Base-by-base conservation (phyloP, 2,888 invertebrate species). In the Stramonita haemastoma region DNA sequence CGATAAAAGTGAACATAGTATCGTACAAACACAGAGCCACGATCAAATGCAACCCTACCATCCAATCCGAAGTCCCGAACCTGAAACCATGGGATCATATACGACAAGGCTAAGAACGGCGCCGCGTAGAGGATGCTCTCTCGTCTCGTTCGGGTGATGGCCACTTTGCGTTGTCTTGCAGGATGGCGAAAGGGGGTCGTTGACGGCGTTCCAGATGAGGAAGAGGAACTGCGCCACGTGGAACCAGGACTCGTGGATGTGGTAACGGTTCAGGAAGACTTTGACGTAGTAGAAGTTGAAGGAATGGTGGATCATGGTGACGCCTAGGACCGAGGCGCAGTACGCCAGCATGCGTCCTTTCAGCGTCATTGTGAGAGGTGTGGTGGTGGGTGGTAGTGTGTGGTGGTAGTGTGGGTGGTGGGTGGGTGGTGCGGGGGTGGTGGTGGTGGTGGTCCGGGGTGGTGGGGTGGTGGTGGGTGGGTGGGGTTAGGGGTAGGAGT, bases 271-370 rank as follows among this genome's bases (percentile, higher is more conserved):
- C 60, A 96, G 93, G 91, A 96, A 96, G 17, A 95, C 93, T 92
- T 96, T 96, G 6, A 96, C 96, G 91, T 96, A 96, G 93, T 96
- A 96, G 93, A 96, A 96, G 90, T 93, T 93, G 93, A 96, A 96
- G n/a, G 95, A 93, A 8, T 94, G 93, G 90, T 95, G 93, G 90
- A 96, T 93, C 90, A 95, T 85, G 57, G 92, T 90, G 83, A 94
- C 91, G 17, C 93, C 96, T 29, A 94, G 91, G 0, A 91, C 88
- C 15, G 94, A 92, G 26, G 94, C 91, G 60, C 94, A 93, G 90
- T 94, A 94, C 13, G 95, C 94, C 88, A 95, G 81, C 46, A 94
- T 91, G 46, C 90, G 89, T 17, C 83, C 57, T 22, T 86, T 85
- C 26, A 90, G 83, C 29, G 89, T 88, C 87, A 86, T 89, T 19